These are phyloP conservation scores for Diabrotica virgifera DNA, from an alignment of 1,140 invertebrate species.

Conservation along the genomic window DNA sequence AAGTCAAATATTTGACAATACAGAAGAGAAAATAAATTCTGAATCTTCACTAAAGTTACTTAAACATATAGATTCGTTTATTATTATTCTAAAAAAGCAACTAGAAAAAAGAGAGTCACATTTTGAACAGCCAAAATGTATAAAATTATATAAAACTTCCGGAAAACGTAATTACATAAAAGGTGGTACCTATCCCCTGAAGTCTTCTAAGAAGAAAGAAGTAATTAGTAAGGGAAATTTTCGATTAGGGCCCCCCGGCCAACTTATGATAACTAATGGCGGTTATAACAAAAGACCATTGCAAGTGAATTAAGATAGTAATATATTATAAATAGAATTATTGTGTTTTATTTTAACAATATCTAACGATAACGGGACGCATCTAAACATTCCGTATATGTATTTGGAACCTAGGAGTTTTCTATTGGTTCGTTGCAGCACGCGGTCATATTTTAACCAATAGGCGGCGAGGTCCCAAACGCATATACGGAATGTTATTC, in stretches of 20 bases:
- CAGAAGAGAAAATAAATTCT: not conserved
- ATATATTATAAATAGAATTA: slow-evolving; percentile 5
- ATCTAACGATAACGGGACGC: no score
- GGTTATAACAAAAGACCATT: slow-evolving; percentile 25
- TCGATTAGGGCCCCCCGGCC: slow-evolving; percentile 32
- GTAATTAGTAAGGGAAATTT: slow-evolving; percentile 24
- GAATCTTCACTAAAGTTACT: slow-evolving; percentile 19
- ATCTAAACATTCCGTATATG: no score
- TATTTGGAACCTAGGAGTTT: no score
- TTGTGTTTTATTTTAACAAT: no score
- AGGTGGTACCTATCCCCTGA: slow-evolving; percentile 40
- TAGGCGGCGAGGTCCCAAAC: no score
- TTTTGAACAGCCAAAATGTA: slow-evolving; percentile 38
- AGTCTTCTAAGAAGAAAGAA: slow-evolving; percentile 36
- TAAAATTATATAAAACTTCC: slow-evolving; percentile 34
- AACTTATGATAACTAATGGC: slow-evolving; percentile 30
- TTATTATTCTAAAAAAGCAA: slow-evolving; percentile 31
- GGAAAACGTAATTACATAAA: slow-evolving; percentile 28
- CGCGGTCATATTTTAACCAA: no score
- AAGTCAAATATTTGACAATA: not conserved
- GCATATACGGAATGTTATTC: no score
- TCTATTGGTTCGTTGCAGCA: no score
- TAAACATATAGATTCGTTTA: slow-evolving; percentile 37
- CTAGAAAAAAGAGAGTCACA: slow-evolving; percentile 25
- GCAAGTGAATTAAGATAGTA: slow-evolving; percentile 4